These are phyloP conservation scores for Rotaria macrura DNA, from an alignment of 2,888 invertebrate genomes.

Conservation along the genomic window DNA sequence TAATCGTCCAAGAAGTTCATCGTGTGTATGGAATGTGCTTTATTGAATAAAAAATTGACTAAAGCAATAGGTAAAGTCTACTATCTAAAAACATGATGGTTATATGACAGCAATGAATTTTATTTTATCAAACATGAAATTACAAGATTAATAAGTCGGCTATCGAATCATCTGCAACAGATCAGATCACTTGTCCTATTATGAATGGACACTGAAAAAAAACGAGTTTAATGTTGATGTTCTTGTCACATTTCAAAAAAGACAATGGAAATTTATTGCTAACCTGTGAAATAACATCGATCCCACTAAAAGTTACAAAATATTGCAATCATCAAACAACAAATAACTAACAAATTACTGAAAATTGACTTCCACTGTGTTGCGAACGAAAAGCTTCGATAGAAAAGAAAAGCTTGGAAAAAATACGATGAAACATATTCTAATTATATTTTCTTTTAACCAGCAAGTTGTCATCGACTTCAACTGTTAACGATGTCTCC, in stretches of 20 bases:
- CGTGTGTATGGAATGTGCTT: neutral
- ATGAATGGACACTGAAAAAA: no score
- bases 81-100: constrained; percentile 59
- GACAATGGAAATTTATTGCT: neutral
- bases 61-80: neutral
- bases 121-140: constrained; percentile 58
- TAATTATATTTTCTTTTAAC: neutral
- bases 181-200: neutral
- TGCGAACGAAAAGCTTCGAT: neutral
- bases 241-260: no score
- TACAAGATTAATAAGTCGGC: constrained; percentile 53
- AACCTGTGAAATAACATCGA: neutral
- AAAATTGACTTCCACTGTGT: neutral
- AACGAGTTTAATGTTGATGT: neutral
- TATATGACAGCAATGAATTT: constrained; percentile 66
- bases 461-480: constrained; percentile 11
- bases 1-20: neutral
- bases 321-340: neutral
- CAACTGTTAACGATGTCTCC: neutral
- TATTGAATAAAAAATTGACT: neutral
- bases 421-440: no score
- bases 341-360: neutral
- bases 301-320: neutral
- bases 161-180: constrained; percentile 32
- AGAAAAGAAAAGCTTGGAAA: neutral